phyloP scores from a whole-genome alignment of 1,140 invertebrate species.

The Chymomyza costata region DNA sequence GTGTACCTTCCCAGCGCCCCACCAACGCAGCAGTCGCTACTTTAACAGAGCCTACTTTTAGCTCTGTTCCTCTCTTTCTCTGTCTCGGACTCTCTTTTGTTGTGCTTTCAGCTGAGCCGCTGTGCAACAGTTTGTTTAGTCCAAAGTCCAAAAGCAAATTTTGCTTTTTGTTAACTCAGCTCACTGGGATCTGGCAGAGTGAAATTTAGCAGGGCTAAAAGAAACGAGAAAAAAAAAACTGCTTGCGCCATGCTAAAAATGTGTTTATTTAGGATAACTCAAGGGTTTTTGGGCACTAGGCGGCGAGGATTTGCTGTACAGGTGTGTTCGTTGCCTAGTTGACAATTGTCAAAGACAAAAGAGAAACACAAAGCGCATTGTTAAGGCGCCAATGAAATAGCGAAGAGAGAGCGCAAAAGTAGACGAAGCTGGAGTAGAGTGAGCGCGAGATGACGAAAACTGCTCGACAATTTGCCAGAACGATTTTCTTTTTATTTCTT shows the following conservation, averaged over 20 bases:
- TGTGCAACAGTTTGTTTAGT: slow-evolving; percentile 59
- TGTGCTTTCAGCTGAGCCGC: slow-evolving; percentile 8
- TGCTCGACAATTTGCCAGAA: slow-evolving; percentile 24
- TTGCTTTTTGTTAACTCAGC: slow-evolving; percentile 6
- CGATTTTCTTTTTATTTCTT: too few species aligned
- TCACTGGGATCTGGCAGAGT: background rate
- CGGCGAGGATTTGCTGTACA: too few species aligned
- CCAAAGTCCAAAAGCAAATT: slow-evolving; percentile 53
- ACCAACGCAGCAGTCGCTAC: background rate
- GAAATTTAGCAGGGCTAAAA: background rate
- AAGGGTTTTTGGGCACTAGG: too few species aligned
- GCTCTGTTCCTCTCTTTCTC: too few species aligned
- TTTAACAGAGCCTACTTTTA: too few species aligned
- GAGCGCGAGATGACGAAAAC: too few species aligned
- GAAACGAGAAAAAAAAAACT: slow-evolving; percentile 32
- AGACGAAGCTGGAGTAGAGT: background rate
- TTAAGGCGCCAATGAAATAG: slow-evolving; percentile 5
- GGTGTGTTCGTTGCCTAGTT: slow-evolving; percentile 28
- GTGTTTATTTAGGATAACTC: slow-evolving; percentile 73
- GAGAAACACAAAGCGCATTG: slow-evolving; percentile 46
- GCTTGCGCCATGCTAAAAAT: slow-evolving; percentile 58
- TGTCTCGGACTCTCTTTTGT: slow-evolving; percentile 20
- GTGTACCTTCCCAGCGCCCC: background rate
- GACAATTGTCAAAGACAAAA: slow-evolving; percentile 45
- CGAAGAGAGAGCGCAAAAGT: slow-evolving; percentile 6